Conservation (phyloP, 2,113 vertebrate genomes). For the Phaethornis superciliosus region DNA sequence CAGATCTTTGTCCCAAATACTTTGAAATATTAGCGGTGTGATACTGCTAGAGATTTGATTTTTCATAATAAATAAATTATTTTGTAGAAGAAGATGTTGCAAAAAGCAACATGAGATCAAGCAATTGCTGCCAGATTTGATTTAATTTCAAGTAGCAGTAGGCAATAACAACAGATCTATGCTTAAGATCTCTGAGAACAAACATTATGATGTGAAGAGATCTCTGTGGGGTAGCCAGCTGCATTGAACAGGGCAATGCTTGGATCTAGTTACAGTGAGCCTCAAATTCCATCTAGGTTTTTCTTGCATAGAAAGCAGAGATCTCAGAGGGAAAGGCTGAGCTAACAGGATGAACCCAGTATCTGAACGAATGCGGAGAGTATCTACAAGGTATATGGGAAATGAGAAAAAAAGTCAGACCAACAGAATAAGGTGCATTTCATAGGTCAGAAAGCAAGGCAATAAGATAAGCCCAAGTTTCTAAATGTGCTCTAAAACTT, state of each 20-base stretch:
- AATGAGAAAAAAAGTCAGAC: not conserved
- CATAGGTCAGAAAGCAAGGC: not conserved
- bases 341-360: not conserved
- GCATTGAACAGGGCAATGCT: not conserved
- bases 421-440: not conserved
- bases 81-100: not conserved
- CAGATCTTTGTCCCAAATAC: not conserved
- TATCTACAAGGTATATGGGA: not conserved
- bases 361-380: not conserved
- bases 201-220: not conserved
- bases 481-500: not conserved
- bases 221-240: not conserved
- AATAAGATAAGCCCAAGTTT: not conserved
- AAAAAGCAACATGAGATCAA: not conserved
- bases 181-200: not conserved
- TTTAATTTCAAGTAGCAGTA: not conserved
- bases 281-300: not conserved
- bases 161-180: not conserved
- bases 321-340: not conserved
- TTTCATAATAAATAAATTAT: not conserved
- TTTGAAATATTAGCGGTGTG: not conserved
- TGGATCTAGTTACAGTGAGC: not conserved
- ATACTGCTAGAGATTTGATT: not conserved
- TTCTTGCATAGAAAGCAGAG: not conserved
- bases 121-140: not conserved